phyloP scores from a whole-genome alignment of 2,797 vertebrate genomes.

The Typhlichthys eigenmanni region DNA sequence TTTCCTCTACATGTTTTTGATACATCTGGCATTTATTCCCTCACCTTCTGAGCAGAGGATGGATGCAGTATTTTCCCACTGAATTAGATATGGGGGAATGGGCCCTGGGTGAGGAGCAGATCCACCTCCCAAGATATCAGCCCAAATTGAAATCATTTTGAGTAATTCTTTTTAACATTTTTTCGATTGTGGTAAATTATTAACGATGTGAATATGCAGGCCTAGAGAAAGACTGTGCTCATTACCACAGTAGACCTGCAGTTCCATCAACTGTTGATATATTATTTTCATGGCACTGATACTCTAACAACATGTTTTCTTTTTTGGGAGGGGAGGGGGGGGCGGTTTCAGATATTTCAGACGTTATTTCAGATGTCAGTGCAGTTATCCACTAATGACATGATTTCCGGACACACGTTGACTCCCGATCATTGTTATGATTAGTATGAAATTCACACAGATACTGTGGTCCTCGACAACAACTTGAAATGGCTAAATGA shows the following conservation, averaged over 20 bases:
- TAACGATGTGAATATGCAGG: neutral
- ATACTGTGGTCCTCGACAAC: neutral
- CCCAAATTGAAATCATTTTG: conserved; percentile 11
- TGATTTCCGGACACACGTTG: neutral
- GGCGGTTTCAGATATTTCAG: too few species aligned
- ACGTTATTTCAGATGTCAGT: too few species aligned
- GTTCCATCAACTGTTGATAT: neutral
- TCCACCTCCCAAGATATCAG: neutral
- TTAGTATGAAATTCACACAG: neutral
- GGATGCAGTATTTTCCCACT: conserved; percentile 16
- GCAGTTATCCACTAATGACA: neutral
- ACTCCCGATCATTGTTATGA: neutral
- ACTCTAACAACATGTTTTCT: neutral
- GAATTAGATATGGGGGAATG: neutral
- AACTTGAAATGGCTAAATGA: neutral
- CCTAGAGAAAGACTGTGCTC: neutral
- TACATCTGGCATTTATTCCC: conserved; percentile 15
- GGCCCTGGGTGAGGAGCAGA: neutral
- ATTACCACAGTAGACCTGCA: neutral
- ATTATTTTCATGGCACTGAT: too few species aligned
- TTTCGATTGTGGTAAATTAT: conserved; percentile 18
- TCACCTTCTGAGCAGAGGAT: conserved; percentile 10
- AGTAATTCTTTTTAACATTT: neutral
- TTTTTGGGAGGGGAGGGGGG: neutral
- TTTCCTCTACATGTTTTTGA: conserved; percentile 6